Base-by-base conservation (phyloP, 2,888 invertebrate species). In the Drosophila prostipennis region DNA sequence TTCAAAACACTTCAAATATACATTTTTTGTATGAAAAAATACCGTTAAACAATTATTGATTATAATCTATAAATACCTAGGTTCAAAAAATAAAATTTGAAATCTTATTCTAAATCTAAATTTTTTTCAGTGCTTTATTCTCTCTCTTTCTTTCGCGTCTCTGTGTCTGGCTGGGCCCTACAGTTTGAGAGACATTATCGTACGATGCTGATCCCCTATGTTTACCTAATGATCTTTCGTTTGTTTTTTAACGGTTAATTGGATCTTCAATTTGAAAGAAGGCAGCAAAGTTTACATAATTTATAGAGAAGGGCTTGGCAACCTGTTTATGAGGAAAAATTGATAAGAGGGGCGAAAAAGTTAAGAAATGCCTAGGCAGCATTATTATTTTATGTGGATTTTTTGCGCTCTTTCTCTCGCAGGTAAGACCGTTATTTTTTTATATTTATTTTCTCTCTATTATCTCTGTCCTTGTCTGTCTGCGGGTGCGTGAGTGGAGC, bases 181-280 rank as follows among this genome's bases (percentile, higher is more conserved):
- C 70, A 73, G 77, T 81, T 85, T 85, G 53, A 43, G 14, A 73
- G 77, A 40, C 46, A 73, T 56, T 63, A 73, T 82, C 88, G 88
- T 77, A 85, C 67, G 82, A 77, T 85, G 37, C 52, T 55, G 42
- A 49, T 49, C 19, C 13, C n/a, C 32, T 10, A 13, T 69, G 14
- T 57, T 57, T 46, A 51, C 11, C 43, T 37, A 19, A 14, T 13
- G 37, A 63, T 51, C 64, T 29, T n/a, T 34, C n/a, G 37, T 36
- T 32, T 6, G 5, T 23, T 45, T 45, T 45, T 4, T 37, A 8
- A 60, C 37, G n/a, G 19, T 5, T 37, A 19, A 2, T 34, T 19
- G 39, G 8, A 23, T 52, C 37, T 52, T 39, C 16, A 32, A 26
- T 34, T 45, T 26, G 26, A 16, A n/a, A 10, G 11, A 16, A 57